Evolutionary conservation across 2,888 invertebrate genomes (phyloP).

Genomic region (Sphaeridia pumilis): DNA sequence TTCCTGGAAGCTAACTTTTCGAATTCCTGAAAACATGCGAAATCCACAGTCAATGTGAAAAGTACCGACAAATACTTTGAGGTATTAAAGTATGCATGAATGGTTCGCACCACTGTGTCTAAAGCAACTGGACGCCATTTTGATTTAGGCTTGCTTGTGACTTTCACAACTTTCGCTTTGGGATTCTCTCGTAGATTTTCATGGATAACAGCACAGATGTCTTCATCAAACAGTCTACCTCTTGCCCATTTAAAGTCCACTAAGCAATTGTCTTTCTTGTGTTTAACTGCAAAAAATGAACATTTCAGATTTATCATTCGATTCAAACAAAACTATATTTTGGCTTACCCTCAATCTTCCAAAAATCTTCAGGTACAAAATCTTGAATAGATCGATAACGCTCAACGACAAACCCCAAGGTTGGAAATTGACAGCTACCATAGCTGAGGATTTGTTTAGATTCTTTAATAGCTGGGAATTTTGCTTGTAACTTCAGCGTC

Average conservation of each 20-base stretch:
- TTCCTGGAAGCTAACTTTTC: slow-evolving; percentile 90
- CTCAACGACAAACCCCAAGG: slow-evolving; percentile 99
- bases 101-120: slow-evolving; percentile 88
- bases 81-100: slow-evolving; percentile 33
- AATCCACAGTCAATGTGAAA: no score
- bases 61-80: neutral
- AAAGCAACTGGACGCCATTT: slow-evolving; percentile 93
- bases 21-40: slow-evolving; percentile 84
- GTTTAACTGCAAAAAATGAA: no score
- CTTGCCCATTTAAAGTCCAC: slow-evolving; percentile 85
- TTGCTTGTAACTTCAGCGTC: slow-evolving; percentile 72
- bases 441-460: slow-evolving; percentile 52
- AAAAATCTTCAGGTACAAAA: slow-evolving; percentile 87
- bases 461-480: slow-evolving; percentile 59
- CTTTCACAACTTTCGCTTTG: slow-evolving; percentile 58
- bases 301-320: neutral
- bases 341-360: slow-evolving; percentile 91
- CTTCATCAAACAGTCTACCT: slow-evolving; percentile 72
- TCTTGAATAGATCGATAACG: slow-evolving; percentile 81
- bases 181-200: slow-evolving; percentile 67
- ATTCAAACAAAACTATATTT: neutral
- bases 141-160: slow-evolving; percentile 75
- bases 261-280: slow-evolving; percentile 58
- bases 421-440: slow-evolving; percentile 98
- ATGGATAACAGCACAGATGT: slow-evolving; percentile 65